A percentile compares a stretch with the other conserved stretches of the same genome.
Conservation (phyloP, 1,140 invertebrate genomes). For the Drosophila parabipectinata region DNA sequence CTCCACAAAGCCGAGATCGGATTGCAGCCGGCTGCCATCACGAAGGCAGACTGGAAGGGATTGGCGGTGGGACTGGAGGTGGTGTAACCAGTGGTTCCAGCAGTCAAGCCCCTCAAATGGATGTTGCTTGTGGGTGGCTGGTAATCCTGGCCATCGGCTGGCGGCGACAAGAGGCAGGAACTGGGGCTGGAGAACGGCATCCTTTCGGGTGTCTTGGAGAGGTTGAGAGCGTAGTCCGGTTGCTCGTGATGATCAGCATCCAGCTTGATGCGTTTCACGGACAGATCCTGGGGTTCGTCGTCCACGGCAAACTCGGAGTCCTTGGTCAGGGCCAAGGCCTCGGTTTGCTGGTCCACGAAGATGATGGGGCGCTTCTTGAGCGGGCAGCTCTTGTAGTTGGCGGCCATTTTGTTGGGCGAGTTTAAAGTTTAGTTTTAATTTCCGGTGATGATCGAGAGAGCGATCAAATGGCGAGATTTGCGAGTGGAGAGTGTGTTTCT, state of each 20-base stretch:
- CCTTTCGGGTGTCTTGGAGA: conserved; percentile 67
- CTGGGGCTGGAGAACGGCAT: conserved; percentile 30
- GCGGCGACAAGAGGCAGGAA: conserved; percentile 56
- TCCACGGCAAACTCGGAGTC: conserved; percentile 53
- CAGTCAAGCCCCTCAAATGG: conserved; percentile 71
- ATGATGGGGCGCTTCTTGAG: conserved; percentile 94
- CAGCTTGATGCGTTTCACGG: conserved; percentile 65
- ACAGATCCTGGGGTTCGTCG: conserved; percentile 88
- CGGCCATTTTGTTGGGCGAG: conserved; percentile 49
- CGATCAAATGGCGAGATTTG: conserved; percentile 2
- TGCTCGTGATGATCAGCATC: conserved; percentile 62
- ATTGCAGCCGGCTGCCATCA: conserved; percentile 78
- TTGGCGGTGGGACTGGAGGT: conserved; percentile 34
- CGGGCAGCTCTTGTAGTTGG: conserved; percentile 93
- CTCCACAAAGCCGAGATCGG: conserved; percentile 78
- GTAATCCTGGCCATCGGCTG: conserved; percentile 60
- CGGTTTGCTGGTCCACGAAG: conserved; percentile 84
- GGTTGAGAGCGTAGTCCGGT: conserved; percentile 75
- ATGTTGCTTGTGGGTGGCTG: conserved; percentile 57
- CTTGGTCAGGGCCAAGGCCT: conserved; percentile 75
- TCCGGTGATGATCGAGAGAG: conserved; percentile 12
- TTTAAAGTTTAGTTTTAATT: conserved; percentile 21
- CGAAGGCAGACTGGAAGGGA: conserved; percentile 76
- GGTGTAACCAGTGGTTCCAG: conserved; percentile 65
- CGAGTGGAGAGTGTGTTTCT: neutral